Percentiles rank a stretch among this genome's conserved stretches.
phyloP scores from a whole-genome alignment of 2,888 invertebrate species.

The Temnothorax ravouxi region DNA sequence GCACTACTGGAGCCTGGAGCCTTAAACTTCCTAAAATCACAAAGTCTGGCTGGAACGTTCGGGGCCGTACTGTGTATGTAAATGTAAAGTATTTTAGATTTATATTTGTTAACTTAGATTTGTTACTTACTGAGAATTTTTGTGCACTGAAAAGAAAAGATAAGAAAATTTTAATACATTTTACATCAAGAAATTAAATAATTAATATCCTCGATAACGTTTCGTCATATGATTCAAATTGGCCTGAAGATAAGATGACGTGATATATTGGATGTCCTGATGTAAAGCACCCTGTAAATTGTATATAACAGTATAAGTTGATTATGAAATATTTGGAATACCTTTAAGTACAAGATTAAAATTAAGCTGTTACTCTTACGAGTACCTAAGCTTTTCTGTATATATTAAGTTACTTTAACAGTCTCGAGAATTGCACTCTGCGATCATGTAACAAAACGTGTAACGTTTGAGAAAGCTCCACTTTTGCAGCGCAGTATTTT shows the following conservation, averaged over 20 bases:
- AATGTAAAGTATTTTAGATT: neutral
- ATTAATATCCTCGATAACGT: constrained; percentile 7
- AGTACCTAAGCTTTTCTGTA: constrained; percentile 40
- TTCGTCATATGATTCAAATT: constrained; percentile 38
- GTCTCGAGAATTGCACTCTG: neutral
- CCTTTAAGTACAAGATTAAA: constrained; percentile 62
- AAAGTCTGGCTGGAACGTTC: no score
- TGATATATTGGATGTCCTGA: constrained; percentile 42
- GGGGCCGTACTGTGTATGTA: no score
- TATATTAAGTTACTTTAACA: constrained; percentile 23
- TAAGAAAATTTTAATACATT: constrained; percentile 36
- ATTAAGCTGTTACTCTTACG: constrained; percentile 63
- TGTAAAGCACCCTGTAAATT: constrained; percentile 62
- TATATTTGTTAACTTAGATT: neutral
- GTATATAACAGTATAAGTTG: constrained; percentile 65
- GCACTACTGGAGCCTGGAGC: no score
- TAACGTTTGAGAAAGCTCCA: neutral
- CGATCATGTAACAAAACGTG: neutral
- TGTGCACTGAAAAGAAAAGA: neutral
- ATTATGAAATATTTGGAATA: constrained; percentile 55
- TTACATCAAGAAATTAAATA: constrained; percentile 12
- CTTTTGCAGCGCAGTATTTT: constrained; percentile 4
- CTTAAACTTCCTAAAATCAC: no score
- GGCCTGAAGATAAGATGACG: constrained; percentile 62
- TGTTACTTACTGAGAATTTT: constrained; percentile 8